These are phyloP conservation scores for Ashinkailepas kermadecensis DNA, from an alignment of 2,888 invertebrate species.

Conservation along the genomic window DNA sequence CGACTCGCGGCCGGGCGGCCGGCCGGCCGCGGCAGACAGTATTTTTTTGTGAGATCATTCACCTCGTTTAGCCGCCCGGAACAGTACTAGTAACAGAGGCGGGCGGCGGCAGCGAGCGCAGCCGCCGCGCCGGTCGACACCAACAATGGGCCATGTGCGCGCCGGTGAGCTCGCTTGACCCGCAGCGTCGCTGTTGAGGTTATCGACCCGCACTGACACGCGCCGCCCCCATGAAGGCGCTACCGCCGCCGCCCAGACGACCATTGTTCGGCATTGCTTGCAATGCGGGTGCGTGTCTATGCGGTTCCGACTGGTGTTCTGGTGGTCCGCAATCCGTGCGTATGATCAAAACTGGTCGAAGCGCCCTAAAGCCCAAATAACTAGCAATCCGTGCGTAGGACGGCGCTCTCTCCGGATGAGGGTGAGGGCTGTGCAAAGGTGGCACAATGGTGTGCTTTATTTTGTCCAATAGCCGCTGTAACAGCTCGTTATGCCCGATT, in stretches of 20 bases:
- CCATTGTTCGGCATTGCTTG: neutral
- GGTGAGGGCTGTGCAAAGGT: no score
- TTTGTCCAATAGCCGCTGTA: no score
- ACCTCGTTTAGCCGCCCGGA: slow-evolving; percentile 21
- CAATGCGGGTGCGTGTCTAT: neutral
- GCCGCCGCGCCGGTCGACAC: neutral
- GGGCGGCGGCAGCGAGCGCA: neutral
- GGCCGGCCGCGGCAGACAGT: slow-evolving; percentile 4
- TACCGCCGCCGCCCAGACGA: neutral
- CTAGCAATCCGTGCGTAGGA: no score
- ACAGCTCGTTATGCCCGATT: no score
- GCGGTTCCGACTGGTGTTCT: neutral
- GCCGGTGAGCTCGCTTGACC: neutral
- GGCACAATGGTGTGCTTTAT: no score
- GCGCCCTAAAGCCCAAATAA: no score
- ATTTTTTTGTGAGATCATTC: slow-evolving; percentile 21
- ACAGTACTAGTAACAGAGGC: neutral
- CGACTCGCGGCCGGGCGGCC: neutral
- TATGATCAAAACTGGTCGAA: no score
- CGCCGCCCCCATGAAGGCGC: neutral
- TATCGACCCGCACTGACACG: neutral
- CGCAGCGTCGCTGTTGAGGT: neutral
- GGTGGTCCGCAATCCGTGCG: no score
- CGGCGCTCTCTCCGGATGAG: no score
- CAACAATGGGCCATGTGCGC: neutral